These are phyloP conservation scores for Petrolisthes cinctipes DNA, from an alignment of 2,888 invertebrate species.

Conservation along the genomic window DNA sequence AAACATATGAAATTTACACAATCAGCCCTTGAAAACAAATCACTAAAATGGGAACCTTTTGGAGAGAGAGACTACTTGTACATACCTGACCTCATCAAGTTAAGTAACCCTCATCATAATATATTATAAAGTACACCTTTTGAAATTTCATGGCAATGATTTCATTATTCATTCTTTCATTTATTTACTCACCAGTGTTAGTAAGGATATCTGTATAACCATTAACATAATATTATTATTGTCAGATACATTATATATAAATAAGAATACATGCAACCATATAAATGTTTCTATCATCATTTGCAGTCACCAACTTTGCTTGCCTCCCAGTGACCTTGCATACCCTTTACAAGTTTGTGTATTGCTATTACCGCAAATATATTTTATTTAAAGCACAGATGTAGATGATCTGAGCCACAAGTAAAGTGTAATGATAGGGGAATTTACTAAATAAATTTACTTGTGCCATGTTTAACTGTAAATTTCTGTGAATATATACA, in stretches of 20 bases:
- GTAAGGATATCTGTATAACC: too few species aligned
- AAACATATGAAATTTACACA: too few species aligned
- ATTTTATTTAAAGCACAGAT: background rate
- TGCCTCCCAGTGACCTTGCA: background rate
- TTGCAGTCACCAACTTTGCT: background rate
- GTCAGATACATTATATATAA: background rate
- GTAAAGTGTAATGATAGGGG: background rate
- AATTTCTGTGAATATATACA: background rate
- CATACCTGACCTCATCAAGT: too few species aligned
- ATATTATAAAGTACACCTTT: too few species aligned
- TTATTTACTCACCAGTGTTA: too few species aligned
- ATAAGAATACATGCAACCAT: background rate
- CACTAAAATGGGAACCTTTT: too few species aligned
- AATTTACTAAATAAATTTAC: background rate
- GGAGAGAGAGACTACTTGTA: too few species aligned
- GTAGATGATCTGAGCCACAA: background rate
- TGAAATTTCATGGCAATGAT: too few species aligned
- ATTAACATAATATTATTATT: too few species aligned
- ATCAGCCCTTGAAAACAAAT: too few species aligned
- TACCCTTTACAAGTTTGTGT: background rate
- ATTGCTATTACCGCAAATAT: background rate
- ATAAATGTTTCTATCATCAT: background rate
- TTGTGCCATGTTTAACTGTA: background rate
- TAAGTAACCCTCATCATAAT: too few species aligned
- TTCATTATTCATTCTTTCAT: too few species aligned